These are phyloP conservation scores for Mantis religiosa DNA, from an alignment of 2,888 invertebrate species.

Conservation along the genomic window DNA sequence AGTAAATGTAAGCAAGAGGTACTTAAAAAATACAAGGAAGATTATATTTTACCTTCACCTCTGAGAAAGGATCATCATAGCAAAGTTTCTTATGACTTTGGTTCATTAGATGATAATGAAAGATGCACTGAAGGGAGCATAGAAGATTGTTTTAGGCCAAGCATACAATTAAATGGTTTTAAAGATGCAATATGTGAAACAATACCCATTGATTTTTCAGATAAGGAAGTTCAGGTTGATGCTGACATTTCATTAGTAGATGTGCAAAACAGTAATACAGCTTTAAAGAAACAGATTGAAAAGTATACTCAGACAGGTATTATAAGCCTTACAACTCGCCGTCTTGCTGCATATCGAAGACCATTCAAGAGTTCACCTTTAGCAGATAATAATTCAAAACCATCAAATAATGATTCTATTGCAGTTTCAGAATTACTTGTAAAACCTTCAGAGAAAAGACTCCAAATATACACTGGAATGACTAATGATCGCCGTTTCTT, in stretches of 20 bases:
- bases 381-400: not conserved
- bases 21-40: not conserved
- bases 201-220: not conserved
- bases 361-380: not conserved
- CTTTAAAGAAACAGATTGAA: not conserved
- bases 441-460: not conserved
- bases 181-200: not conserved
- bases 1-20: not conserved
- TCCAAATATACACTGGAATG: not conserved
- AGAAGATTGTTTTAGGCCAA: not conserved
- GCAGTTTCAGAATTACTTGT: not conserved
- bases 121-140: not conserved
- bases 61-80: not conserved
- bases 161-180: not conserved
- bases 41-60: slow-evolving; percentile 6
- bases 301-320: not conserved
- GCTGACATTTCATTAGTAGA: not conserved
- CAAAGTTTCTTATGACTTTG: not conserved
- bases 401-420: not conserved
- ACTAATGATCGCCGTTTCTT: slow-evolving; percentile 26
- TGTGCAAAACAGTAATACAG: not conserved
- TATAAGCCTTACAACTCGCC: not conserved
- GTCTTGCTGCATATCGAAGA: not conserved
- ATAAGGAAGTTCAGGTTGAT: not conserved
- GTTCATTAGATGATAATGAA: not conserved